Evolutionary conservation across 1,140 invertebrate species (phyloP).

Genomic region (Chironomus tepperi): DNA sequence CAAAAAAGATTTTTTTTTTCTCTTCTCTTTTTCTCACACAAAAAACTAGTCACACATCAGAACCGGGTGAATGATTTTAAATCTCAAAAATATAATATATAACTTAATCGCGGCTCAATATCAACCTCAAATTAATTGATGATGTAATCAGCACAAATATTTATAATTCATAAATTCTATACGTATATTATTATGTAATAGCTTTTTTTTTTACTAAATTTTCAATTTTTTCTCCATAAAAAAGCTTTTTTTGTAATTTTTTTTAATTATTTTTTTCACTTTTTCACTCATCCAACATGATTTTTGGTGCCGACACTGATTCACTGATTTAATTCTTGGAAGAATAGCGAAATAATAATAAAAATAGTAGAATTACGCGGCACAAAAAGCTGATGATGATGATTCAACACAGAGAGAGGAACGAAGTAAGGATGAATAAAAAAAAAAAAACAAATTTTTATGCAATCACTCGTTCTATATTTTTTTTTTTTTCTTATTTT

Average conservation of each 20-base stretch:
- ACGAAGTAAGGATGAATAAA: background rate
- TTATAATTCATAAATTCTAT: constrained; percentile 21
- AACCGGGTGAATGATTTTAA: background rate
- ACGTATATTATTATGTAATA: constrained; percentile 10
- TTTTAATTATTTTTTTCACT: background rate
- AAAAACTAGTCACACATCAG: background rate
- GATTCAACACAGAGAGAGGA: background rate
- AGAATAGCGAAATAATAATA: too few relatives aligned
- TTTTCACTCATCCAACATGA: background rate
- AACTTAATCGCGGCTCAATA: background rate
- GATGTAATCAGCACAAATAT: constrained; percentile 22
- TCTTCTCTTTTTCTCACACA: background rate
- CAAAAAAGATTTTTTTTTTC: constrained; percentile 17
- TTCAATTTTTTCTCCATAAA: constrained; percentile 5
- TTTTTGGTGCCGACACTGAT: too few relatives aligned
- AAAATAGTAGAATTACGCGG: background rate
- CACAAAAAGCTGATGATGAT: background rate
- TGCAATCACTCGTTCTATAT: constrained; percentile 7
- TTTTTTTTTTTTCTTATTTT: background rate
- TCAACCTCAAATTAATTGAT: constrained; percentile 1
- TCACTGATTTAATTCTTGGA: too few relatives aligned
- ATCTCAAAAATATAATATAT: constrained; percentile 1
- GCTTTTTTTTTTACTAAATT: background rate
- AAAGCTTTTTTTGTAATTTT: background rate
- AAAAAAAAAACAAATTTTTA: constrained; percentile 3